Evolutionary conservation across 1,140 invertebrate genomes (phyloP).

Genomic region (Rhyzopertha dominica): DNA sequence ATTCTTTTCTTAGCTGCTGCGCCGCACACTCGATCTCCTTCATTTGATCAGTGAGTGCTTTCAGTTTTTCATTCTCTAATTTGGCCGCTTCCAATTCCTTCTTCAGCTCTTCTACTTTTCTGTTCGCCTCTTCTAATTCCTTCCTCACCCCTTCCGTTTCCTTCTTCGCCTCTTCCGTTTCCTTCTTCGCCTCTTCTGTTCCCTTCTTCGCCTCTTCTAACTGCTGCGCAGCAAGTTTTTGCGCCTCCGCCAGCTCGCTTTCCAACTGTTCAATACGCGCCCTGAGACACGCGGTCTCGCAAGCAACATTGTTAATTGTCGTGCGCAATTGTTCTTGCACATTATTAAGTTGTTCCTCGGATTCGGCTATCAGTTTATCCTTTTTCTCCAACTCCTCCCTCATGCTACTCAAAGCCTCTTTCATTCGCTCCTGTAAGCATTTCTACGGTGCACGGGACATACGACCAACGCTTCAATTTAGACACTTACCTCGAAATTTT

Average conservation of each 20-base stretch:
- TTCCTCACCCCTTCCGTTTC: conserved; percentile 17
- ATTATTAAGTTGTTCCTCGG: conserved; percentile 37
- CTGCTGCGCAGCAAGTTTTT: conserved; percentile 9
- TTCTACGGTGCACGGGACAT: conserved; percentile 4
- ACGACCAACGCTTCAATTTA: no score
- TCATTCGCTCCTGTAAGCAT: conserved; percentile 35
- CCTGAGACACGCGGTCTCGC: conserved; percentile 28
- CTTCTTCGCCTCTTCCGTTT: neutral
- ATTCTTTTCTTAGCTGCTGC: conserved; percentile 17
- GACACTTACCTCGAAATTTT: no score
- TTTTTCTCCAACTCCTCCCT: conserved; percentile 38
- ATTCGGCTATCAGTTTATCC: conserved; percentile 29
- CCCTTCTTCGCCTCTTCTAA: conserved; percentile 3
- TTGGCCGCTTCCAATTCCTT: conserved; percentile 16
- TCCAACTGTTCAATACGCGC: conserved; percentile 24
- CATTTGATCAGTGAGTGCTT: conserved; percentile 3
- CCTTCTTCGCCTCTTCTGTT: conserved; percentile 1
- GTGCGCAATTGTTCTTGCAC: conserved; percentile 35
- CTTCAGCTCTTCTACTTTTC: conserved; percentile 15
- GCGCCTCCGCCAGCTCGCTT: conserved; percentile 13
- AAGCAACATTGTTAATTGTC: conserved; percentile 29
- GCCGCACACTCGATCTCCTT: neutral
- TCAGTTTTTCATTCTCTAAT: conserved; percentile 1
- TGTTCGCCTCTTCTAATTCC: conserved; percentile 10
- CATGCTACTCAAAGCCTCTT: conserved; percentile 28